These are phyloP conservation scores for Megalonaias nervosa DNA, from an alignment of 1,140 invertebrate genomes.

Conservation along the genomic window DNA sequence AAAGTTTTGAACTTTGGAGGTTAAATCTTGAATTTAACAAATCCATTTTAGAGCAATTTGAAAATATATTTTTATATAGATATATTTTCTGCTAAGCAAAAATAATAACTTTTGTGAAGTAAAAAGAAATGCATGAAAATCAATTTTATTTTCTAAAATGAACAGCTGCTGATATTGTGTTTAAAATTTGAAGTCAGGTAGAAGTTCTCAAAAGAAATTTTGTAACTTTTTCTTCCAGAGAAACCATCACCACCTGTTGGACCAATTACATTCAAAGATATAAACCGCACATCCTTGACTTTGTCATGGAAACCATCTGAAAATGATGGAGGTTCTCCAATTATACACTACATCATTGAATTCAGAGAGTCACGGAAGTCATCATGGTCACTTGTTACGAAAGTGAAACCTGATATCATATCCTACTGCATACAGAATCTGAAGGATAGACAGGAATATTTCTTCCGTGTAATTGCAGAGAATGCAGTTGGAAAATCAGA, in stretches of 20 bases:
- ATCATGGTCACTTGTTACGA: constrained; percentile 85
- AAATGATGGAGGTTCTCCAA: constrained; percentile 96
- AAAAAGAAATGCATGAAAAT: too few species aligned
- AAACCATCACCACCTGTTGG: constrained; percentile 90
- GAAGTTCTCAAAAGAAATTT: too few species aligned
- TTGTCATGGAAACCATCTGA: constrained; percentile 96
- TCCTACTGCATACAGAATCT: constrained; percentile 76
- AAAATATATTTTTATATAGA: too few species aligned
- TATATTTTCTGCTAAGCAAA: too few species aligned
- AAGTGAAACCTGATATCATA: constrained; percentile 72
- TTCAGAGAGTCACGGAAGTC: constrained; percentile 86
- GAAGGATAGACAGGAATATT: constrained; percentile 77
- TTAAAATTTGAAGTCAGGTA: too few species aligned
- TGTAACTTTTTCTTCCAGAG: constrained; percentile 23
- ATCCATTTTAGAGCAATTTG: too few species aligned
- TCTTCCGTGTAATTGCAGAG: constrained; percentile 83
- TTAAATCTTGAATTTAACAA: too few species aligned
- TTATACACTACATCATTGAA: constrained; percentile 95
- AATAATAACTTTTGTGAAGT: too few species aligned
- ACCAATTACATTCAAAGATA: constrained; percentile 75
- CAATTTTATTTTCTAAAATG: too few species aligned
- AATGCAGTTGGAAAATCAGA: constrained; percentile 92
- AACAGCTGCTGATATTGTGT: too few species aligned
- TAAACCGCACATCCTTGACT: constrained; percentile 80
- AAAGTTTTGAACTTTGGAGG: too few species aligned